Evolutionary conservation across 2,113 vertebrate species (phyloP), one percentile per base, ranked within the genome.

Genomic region (Tupaia chinensis): DNA sequence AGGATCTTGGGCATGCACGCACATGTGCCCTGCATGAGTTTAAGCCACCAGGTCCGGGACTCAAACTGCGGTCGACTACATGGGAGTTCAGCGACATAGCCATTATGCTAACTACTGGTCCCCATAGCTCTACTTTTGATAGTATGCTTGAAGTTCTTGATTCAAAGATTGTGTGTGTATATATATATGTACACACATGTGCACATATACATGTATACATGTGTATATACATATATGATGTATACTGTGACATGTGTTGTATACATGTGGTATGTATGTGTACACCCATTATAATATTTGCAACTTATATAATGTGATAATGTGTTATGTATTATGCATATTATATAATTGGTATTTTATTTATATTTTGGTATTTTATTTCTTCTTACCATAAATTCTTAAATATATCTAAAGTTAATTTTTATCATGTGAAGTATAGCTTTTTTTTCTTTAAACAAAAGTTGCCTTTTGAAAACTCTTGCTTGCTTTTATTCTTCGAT

Each of bases 401-500:
- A 72, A 29, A 72, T 85, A 32, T 61, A 25, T 77, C 65, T 83
- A 9, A 17, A 76, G 10, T 76, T 91, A 13, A 86, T 83, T 92
- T 92, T 92, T 89, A 66, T 70, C 53, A 68, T 82, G 9, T 82
- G 11, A 93, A 79, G 22, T 82, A 86, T 65, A 91, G 70, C 32
- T 69, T 7, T 58, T 1, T 91, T 23, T 88, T 89, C 44, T 69
- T 69, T 32, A 79, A 78, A 78, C 1, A 70, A 69, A 80, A 78
- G 85, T 81, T 74, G 25, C n/a, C 12, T 69, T 68, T 17, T 78
- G n/a, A n/a, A 72, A 87, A 53, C 14, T 32, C 25, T 86, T 80
- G 27, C 12, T 81, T 89, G 95, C 85, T 22, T 65, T n/a, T 53
- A n/a, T 89, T 96, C 20, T 84, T 94, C 93, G 61, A 94, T 87